Base-by-base conservation (phyloP, 2,113 vertebrate genomes). In the Amphiprion percula region DNA sequence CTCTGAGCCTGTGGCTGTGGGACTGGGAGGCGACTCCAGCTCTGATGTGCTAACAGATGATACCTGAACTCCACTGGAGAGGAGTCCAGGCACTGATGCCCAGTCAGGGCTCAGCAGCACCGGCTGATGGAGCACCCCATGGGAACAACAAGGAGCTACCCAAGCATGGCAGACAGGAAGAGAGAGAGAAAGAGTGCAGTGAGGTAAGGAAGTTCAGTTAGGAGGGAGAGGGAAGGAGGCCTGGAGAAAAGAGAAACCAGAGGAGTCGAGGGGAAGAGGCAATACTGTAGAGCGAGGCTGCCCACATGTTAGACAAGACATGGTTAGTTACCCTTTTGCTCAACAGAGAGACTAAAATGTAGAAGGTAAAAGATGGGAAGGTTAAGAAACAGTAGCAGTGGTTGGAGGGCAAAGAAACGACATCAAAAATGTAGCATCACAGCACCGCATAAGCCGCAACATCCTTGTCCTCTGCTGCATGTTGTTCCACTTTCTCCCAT, bases 11-110 rank as follows among this genome's bases (percentile, higher is more conserved):
- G 66, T 37, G 46, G 75, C 77, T 70, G 60, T 71, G 77, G 76
- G 80, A 80, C 53, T 47, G 24, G 4, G 5, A 33, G 11, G 61
- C 0, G 14, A 64, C 26, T 68, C 49, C 69, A 66, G 62, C 80
- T 69, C 67, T 74, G 72, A 85, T 74, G 69, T 78, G 85, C 89
- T 50, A 87, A 87, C 87, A 90, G 83, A 89, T 85, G 87, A 92
- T 79, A 88, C 74, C 90, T 89, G 73, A 89, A 80, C 68, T 72
- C 59, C 37, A 30, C 74, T 64, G 62, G 60, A 76, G 60, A 68
- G 64, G 70, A 88, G 79, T 79, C 68, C 59, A 70, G 60, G 77
- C 80, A 19, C 70, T 84, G 81, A 87, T 85, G 82, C 69, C 77
- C 79, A 84, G 87, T 83, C 86, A 87, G 75, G 37, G 78, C 85